A percentile compares a stretch with the other conserved stretches of the same genome.
Conservation (phyloP, 2,888 invertebrate genomes). For the Caenorhabditis macrosperma region DNA sequence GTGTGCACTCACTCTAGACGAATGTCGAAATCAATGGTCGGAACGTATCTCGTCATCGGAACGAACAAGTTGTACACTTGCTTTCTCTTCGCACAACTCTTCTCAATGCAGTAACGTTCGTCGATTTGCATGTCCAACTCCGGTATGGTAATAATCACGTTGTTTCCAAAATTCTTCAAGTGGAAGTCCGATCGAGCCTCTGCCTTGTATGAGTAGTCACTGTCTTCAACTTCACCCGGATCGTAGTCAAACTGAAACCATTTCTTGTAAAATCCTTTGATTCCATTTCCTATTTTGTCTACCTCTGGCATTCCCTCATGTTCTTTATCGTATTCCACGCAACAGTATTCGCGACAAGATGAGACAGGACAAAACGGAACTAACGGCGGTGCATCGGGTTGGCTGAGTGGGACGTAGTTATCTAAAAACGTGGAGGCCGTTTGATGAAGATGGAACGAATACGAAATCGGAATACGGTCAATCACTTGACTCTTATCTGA, state of each 20-base stretch:
- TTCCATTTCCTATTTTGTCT: too few species aligned
- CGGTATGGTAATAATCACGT: constrained; percentile 68
- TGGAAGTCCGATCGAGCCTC: constrained; percentile 40
- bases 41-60: constrained; percentile 72
- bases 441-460: too few species aligned
- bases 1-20: constrained; percentile 51
- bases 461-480: background rate
- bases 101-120: constrained; percentile 69
- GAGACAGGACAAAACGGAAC: constrained; percentile 48
- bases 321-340: constrained; percentile 44
- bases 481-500: background rate
- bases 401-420: constrained; percentile 53
- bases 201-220: constrained; percentile 16
- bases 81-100: constrained; percentile 68
- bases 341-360: constrained; percentile 64
- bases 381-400: constrained; percentile 66
- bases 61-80: constrained; percentile 75
- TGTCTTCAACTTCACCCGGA: constrained; percentile 1
- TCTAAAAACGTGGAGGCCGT: constrained; percentile 8
- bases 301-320: constrained; percentile 26
- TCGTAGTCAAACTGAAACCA: constrained; percentile 46
- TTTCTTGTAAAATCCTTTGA: too few species aligned
- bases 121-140: constrained; percentile 73
- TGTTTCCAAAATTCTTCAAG: constrained; percentile 46
- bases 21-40: constrained; percentile 69